Percentiles rank a stretch among this genome's conserved stretches.
phyloP scores from a whole-genome alignment of 2,113 vertebrate species.

The Myrmecobius fasciatus region DNA sequence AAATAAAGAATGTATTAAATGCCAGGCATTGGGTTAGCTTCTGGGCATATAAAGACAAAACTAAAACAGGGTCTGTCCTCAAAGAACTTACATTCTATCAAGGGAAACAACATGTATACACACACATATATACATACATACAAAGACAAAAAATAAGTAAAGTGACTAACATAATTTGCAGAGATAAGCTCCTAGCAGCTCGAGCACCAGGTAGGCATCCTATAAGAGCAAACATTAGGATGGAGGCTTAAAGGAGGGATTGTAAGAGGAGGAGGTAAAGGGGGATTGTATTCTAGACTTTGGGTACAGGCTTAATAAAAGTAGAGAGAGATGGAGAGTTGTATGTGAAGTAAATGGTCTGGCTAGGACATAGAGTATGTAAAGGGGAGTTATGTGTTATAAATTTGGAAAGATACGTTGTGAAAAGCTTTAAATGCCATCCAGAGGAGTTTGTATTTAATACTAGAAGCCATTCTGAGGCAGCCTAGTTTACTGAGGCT shows the following conservation, averaged over 20 bases:
- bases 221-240: background rate
- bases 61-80: background rate
- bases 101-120: background rate
- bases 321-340: background rate
- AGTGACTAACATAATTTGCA: background rate
- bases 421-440: background rate
- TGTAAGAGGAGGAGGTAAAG: background rate
- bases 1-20: background rate
- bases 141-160: background rate
- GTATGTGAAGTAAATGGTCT: background rate
- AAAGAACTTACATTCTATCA: background rate
- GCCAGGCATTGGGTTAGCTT: background rate
- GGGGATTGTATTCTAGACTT: background rate
- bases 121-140: background rate
- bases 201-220: background rate
- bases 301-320: background rate
- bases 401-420: background rate
- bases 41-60: background rate
- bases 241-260: background rate
- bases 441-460: background rate
- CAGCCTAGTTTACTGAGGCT: background rate
- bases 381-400: background rate
- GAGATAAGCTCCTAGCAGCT: background rate
- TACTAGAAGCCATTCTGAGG: background rate
- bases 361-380: background rate